A percentile compares a stretch with the other conserved stretches of the same genome.
phyloP scores from a whole-genome alignment of 2,797 vertebrate species.

The Calcarius lapponicus region DNA sequence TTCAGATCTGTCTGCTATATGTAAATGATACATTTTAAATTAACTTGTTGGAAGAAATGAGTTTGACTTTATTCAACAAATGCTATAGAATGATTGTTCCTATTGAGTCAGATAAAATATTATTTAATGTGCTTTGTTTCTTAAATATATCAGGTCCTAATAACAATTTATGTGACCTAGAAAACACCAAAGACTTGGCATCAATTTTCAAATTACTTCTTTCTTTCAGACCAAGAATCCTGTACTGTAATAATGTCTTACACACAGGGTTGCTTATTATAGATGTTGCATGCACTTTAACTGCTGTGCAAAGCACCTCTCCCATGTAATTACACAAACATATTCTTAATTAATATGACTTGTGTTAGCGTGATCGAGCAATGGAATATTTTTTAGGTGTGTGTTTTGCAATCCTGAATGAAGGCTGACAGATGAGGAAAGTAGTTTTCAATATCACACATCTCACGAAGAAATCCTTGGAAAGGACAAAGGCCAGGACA shows the following conservation, averaged over 20 bases:
- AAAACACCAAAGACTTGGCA: conserved; percentile 47
- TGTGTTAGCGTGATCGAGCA: conserved; percentile 63
- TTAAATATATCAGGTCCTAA: conserved; percentile 31
- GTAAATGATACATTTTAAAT: neutral
- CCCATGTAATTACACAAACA: conserved; percentile 70
- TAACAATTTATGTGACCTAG: conserved; percentile 61
- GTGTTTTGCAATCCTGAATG: conserved; percentile 57
- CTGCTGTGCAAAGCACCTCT: conserved; percentile 65
- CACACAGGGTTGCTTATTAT: conserved; percentile 53
- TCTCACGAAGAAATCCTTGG: conserved; percentile 22
- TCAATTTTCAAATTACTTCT: conserved; percentile 45
- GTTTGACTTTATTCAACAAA: conserved; percentile 28
- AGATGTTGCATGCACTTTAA: conserved; percentile 56
- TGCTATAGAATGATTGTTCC: neutral
- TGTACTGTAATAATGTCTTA: conserved; percentile 59
- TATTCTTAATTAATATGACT: conserved; percentile 63
- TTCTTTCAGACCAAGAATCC: conserved; percentile 44
- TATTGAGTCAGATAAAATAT: conserved; percentile 37
- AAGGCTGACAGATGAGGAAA: conserved; percentile 21
- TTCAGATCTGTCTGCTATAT: neutral
- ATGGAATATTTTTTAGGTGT: conserved; percentile 38
- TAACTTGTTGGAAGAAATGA: neutral
- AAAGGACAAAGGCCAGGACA: neutral
- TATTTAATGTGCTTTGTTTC: conserved; percentile 29
- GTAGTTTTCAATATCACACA: neutral